Evolutionary conservation across 2,113 vertebrate species (phyloP).

Genomic region (Chaetodon trifascialis): DNA sequence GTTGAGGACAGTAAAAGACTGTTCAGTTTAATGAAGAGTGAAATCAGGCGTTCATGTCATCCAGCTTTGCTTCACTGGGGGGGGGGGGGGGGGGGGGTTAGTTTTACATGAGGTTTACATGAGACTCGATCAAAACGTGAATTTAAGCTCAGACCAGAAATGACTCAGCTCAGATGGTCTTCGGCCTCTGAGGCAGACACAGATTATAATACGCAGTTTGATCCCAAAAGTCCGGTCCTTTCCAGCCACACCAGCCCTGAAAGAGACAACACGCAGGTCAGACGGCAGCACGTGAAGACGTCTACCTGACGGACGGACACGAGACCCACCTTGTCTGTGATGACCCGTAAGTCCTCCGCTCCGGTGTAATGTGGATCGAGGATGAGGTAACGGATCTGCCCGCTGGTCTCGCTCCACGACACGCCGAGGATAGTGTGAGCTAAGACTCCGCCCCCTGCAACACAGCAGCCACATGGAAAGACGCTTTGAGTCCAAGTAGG

Average conservation of each 20-base stretch:
- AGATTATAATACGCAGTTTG: conserved; percentile 96
- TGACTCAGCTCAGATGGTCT: conserved; percentile 81
- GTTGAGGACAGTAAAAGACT: neutral
- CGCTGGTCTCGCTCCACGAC: conserved; percentile 93
- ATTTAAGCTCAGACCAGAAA: conserved; percentile 3
- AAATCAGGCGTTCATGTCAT: neutral
- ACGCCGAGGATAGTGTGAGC: conserved; percentile 98
- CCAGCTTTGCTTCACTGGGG: neutral
- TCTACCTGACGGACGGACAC: neutral
- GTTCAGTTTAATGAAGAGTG: conserved; percentile 10
- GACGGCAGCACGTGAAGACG: neutral
- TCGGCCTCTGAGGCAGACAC: conserved; percentile 94
- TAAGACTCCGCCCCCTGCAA: conserved; percentile 92
- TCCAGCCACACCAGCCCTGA: conserved; percentile 99
- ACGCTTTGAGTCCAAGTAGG: too few species aligned
- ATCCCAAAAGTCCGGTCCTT: conserved; percentile 94
- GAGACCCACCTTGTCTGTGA: conserved; percentile 91
- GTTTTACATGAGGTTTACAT: neutral
- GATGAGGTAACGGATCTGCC: conserved; percentile 93
- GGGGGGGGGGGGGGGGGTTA: too few species aligned
- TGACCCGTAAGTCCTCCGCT: conserved; percentile 91
- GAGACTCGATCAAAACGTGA: neutral
- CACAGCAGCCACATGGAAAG: neutral
- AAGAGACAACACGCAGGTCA: conserved; percentile 53
- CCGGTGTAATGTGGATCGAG: conserved; percentile 98